Conservation (phyloP, 2,113 vertebrate species). For the Dicrurus megarhynchus region DNA sequence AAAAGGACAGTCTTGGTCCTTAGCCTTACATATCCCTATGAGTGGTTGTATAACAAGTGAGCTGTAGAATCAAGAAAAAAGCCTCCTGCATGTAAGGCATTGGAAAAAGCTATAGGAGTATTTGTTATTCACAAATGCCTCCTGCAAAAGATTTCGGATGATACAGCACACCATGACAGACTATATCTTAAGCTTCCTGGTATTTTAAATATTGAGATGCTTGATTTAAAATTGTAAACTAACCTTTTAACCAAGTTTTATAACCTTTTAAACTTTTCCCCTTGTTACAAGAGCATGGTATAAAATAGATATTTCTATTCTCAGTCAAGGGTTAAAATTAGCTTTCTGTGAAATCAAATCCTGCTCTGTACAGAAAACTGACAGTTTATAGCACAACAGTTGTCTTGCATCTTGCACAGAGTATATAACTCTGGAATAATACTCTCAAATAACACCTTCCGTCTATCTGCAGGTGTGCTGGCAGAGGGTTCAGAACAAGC, state of each 20-base stretch:
- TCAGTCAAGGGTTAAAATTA: not conserved
- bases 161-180: not conserved
- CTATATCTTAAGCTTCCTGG: not conserved
- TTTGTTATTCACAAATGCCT: not conserved
- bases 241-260: not conserved
- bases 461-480: conserved; percentile 27
- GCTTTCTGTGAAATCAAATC: conserved; percentile 1
- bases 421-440: not conserved
- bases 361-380: not conserved
- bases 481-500: not conserved
- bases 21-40: not conserved
- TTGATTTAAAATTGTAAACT: not conserved
- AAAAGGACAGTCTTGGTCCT: not conserved
- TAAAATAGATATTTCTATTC: not conserved
- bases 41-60: not conserved
- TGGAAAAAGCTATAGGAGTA: not conserved
- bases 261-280: not conserved
- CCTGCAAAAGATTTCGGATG: not conserved
- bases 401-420: not conserved
- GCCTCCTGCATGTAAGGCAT: not conserved
- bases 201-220: not conserved
- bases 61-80: not conserved
- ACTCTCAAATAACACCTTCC: not conserved
- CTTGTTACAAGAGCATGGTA: not conserved
- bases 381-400: not conserved